A percentile compares a stretch with the other conserved stretches of the same genome.
Evolutionary conservation across 2,113 vertebrate genomes (phyloP).

Genomic region (Chunga burmeisteri): DNA sequence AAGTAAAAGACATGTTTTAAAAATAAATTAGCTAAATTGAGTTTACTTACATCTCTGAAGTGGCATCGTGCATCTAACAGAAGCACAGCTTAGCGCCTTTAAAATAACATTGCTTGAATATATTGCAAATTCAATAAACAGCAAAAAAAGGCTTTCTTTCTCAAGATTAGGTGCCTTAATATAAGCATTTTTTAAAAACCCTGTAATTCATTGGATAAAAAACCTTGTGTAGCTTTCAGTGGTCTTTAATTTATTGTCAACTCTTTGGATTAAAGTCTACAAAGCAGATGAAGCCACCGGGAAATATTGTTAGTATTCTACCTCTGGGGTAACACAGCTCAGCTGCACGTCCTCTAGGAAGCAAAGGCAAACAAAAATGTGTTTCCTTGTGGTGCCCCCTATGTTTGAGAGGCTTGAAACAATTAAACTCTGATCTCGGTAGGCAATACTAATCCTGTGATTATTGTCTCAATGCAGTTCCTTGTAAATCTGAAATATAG

Average conservation of each 20-base stretch:
- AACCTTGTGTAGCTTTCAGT: not conserved
- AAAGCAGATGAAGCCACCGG: not conserved
- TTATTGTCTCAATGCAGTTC: not conserved
- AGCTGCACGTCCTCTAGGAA: not conserved
- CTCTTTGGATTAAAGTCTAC: not conserved
- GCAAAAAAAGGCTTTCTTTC: not conserved
- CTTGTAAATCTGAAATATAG: not conserved
- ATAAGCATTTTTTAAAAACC: not conserved
- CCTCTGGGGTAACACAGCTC: not conserved
- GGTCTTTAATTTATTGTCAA: not conserved
- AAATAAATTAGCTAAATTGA: not conserved
- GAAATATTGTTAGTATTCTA: not conserved
- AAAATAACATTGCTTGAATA: not conserved
- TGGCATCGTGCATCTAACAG: not conserved
- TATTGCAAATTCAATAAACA: not conserved
- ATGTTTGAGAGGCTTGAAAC: not conserved
- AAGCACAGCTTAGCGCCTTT: not conserved
- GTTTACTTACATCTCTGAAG: not conserved
- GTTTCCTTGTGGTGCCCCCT: not conserved
- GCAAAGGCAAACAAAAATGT: not conserved
- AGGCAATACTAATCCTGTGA: not conserved
- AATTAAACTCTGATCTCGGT: not conserved
- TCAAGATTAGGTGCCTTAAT: not conserved
- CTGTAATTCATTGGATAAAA: not conserved
- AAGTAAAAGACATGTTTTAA: not conserved